These are phyloP conservation scores for Sigmodon hispidus DNA, from an alignment of 2,113 vertebrate species.

Conservation along the genomic window DNA sequence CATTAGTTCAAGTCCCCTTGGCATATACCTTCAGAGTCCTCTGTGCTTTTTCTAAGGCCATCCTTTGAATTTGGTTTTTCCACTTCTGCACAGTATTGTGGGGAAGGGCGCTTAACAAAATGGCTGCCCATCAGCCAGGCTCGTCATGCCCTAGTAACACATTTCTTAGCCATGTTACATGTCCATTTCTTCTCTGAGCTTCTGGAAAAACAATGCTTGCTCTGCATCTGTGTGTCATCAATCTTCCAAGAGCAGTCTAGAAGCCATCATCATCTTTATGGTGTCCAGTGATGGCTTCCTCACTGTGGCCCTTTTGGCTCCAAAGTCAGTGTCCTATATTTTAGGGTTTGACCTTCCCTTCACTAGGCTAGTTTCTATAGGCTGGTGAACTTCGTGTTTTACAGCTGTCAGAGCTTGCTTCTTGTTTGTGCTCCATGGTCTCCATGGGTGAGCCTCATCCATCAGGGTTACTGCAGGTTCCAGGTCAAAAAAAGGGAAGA, in stretches of 20 bases:
- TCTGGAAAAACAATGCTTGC: background rate
- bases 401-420: background rate
- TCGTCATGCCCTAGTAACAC: background rate
- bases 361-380: background rate
- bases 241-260: background rate
- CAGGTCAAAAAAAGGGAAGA: background rate
- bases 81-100: background rate
- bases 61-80: background rate
- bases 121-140: background rate
- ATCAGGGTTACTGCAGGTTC: background rate
- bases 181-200: constrained; percentile 1
- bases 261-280: background rate
- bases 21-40: background rate
- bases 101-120: background rate
- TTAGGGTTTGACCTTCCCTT: background rate
- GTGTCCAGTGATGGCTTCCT: background rate
- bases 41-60: background rate
- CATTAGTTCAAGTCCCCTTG: background rate
- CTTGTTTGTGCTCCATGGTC: background rate
- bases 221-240: background rate
- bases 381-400: background rate
- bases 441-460: background rate
- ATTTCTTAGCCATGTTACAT: background rate
- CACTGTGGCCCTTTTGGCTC: background rate
- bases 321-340: background rate